phyloP scores from a whole-genome alignment of 2,113 vertebrate genomes.

The Mustelus asterias region DNA sequence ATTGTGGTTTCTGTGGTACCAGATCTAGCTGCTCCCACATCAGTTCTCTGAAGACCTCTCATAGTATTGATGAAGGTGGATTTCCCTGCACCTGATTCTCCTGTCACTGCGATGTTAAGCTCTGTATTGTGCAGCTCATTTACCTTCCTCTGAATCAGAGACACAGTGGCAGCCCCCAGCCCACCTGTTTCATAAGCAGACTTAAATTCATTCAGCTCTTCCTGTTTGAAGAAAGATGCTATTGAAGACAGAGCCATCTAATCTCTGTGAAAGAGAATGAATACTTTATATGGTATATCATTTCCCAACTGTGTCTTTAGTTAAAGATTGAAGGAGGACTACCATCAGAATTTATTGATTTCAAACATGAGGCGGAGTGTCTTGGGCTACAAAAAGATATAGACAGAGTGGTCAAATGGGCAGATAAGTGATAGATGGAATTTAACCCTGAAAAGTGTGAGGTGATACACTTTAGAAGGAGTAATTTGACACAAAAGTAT shows the following conservation, averaged over 20 bases:
- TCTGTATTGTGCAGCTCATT: background rate
- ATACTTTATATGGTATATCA: background rate
- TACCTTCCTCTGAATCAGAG: background rate
- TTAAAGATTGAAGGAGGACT: no score
- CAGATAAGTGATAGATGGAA: no score
- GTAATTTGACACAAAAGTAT: no score
- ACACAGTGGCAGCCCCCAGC: background rate
- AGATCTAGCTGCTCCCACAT: background rate
- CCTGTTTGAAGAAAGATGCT: background rate
- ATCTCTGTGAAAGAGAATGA: background rate
- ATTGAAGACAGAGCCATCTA: background rate
- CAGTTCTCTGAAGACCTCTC: background rate
- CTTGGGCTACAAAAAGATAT: no score
- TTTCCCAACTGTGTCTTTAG: background rate
- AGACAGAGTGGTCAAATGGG: no score
- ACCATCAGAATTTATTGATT: no score
- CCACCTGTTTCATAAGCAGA: background rate
- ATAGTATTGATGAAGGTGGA: constrained; percentile 34
- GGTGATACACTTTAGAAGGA: no score
- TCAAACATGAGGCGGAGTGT: no score
- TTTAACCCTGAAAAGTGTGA: no score
- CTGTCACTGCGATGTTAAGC: background rate
- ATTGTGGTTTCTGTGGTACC: constrained; percentile 8
- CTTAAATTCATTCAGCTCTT: background rate
- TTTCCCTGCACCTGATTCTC: constrained; percentile 34